These are phyloP conservation scores for Caenorhabditis japonica DNA, from an alignment of 2,888 invertebrate genomes.

Conservation along the genomic window DNA sequence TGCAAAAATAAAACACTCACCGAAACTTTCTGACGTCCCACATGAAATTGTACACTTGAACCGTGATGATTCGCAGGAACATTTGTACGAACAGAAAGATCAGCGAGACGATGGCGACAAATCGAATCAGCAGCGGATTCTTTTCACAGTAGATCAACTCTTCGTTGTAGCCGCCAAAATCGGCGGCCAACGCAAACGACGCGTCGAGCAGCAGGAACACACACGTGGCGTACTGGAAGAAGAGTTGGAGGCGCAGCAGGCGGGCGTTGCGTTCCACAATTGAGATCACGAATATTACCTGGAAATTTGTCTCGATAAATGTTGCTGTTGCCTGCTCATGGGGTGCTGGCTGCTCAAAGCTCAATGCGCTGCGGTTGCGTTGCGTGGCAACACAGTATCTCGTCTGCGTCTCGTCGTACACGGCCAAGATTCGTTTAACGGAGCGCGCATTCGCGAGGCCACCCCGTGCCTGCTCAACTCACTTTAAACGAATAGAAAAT, in stretches of 20 bases:
- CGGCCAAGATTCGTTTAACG: background rate
- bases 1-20: conserved; percentile 48
- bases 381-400: too few species aligned
- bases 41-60: conserved; percentile 75
- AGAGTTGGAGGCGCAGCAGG: conserved; percentile 71
- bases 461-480: too few species aligned
- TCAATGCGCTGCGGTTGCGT: too few species aligned
- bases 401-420: too few species aligned
- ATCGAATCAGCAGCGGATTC: conserved; percentile 73
- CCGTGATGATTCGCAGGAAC: conserved; percentile 73
- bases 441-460: too few species aligned
- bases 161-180: conserved; percentile 76
- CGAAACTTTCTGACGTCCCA: conserved; percentile 72
- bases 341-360: background rate
- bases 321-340: too few species aligned
- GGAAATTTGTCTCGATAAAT: conserved; percentile 7
- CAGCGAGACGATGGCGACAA: conserved; percentile 74
- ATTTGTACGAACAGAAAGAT: conserved; percentile 74
- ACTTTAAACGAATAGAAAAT: conserved; percentile 76
- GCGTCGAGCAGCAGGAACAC: conserved; percentile 76
- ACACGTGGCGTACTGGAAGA: conserved; percentile 76
- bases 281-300: conserved; percentile 75
- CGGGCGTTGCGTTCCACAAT: conserved; percentile 70
- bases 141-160: conserved; percentile 61
- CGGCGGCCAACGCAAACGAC: conserved; percentile 75